Conservation (phyloP, 1,140 invertebrate genomes). For the Lucilia cuprina region DNA sequence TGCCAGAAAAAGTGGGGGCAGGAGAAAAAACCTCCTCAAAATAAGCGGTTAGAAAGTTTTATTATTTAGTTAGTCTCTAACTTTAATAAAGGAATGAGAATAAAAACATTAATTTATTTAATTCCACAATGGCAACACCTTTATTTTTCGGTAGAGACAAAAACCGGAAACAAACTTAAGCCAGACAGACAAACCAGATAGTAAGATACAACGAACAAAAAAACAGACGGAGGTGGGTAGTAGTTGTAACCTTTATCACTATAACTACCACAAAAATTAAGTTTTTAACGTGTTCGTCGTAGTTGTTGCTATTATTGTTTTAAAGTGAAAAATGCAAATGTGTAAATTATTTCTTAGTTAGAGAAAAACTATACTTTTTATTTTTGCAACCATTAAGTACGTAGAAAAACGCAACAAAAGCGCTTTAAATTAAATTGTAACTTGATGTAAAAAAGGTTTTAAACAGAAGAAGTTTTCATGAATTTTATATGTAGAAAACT, state of each 20-base stretch:
- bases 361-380: background rate
- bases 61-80: background rate
- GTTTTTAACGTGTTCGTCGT: background rate
- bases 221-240: background rate
- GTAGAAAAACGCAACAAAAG: background rate
- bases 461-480: too few relatives aligned
- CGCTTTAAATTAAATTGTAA: constrained; percentile 7
- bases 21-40: background rate
- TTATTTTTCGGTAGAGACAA: background rate
- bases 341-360: constrained; percentile 30
- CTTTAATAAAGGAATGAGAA: background rate
- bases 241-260: constrained; percentile 14
- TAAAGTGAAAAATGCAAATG: constrained; percentile 28
- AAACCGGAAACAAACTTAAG: constrained; percentile 2
- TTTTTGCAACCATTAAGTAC: background rate
- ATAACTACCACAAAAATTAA: background rate
- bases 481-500: too few relatives aligned
- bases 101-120: background rate
- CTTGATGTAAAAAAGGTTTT: too few relatives aligned
- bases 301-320: background rate
- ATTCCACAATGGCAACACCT: constrained; percentile 18
- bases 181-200: background rate
- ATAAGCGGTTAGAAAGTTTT: constrained; percentile 6
- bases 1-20: background rate
- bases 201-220: too few relatives aligned